Conservation (phyloP, 2,888 invertebrate genomes). For the Argyra leucocephala region DNA sequence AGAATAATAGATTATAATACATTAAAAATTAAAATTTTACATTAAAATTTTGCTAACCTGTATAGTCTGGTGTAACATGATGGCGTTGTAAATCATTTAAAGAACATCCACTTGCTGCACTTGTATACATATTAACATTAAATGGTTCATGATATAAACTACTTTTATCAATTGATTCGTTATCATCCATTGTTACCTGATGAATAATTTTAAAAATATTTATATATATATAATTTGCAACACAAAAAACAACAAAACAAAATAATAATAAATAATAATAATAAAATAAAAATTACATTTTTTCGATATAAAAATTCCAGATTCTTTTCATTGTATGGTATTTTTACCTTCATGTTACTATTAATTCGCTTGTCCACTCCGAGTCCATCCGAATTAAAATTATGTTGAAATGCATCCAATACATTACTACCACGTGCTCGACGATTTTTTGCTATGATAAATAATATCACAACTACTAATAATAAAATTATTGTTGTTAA, state of each 20-base stretch:
- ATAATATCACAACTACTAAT: conserved; percentile 57
- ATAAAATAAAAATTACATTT: neutral
- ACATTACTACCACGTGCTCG: conserved; percentile 43
- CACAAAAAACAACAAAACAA: neutral
- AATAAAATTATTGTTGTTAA: conserved; percentile 63
- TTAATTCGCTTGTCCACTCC: conserved; percentile 44
- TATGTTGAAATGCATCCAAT: conserved; percentile 43
- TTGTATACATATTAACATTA: conserved; percentile 45
- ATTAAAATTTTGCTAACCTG: too few relatives aligned
- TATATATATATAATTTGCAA: neutral
- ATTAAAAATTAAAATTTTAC: too few relatives aligned
- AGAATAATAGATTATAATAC: too few relatives aligned
- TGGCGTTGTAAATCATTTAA: conserved; percentile 44
- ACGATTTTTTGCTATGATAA: conserved; percentile 59
- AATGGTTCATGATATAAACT: conserved; percentile 46
- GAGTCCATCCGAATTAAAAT: conserved; percentile 43
- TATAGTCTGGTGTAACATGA: conserved; percentile 49
- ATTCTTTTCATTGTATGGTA: neutral
- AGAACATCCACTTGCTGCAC: conserved; percentile 44
- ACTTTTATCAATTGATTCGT: conserved; percentile 44
- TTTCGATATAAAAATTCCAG: neutral
- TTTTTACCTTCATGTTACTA: conserved; percentile 43
- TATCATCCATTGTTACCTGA: conserved; percentile 43
- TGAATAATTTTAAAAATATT: conserved; percentile 7
- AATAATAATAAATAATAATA: neutral